Base-by-base conservation (phyloP, 2,888 invertebrate species). In the Falcaria lacertinaria region DNA sequence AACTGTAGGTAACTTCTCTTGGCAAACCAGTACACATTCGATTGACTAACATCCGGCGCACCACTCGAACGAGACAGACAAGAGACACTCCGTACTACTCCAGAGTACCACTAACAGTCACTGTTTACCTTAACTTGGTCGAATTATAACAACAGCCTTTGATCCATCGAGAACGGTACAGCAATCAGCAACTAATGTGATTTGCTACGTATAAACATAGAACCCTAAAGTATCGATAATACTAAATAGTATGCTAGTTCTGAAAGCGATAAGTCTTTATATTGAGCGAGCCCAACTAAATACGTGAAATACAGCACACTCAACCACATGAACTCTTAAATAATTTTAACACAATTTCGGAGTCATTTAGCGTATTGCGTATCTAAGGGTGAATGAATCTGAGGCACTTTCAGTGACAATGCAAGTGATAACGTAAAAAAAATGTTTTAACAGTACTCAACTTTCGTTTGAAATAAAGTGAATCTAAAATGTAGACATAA, bases 1-100 rank as follows among this genome's bases (percentile, higher is more conserved):
- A 87, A 88, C 83, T 88, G 85, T 86, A 85, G 89, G 89, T 89
- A 89, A 89, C 89, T 88, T 86, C 85, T 87, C 88, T 86, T 85
- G 88, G 88, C 88, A 87, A 87, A 85, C 84, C 86, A 77, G 73
- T 81, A 76, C 79, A 80, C 77, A 74, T 74, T 79, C 77, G 67
- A 74, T 74, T 84, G 86, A 87, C 86, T 85, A 80, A 78, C 72
- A 72, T 72, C 68, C 74, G 85, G 85, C 88, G 88, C 87, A 87
- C 80, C 87, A 84, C 88, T 75, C 74, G 64, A 74, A 77, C 84
- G 82, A 87, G 81, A 73, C 68, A 58, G 58, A 50, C 35, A 15
- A 51, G 52, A 62, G 60, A 73, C 63, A 69, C n/a, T n/a, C n/a
- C n/a, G n/a, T n/a, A n/a, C n/a, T 64, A 66, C 60, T 56, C 60